phyloP scores from a whole-genome alignment of 2,113 vertebrate genomes.

The Bostrychus sinensis region DNA sequence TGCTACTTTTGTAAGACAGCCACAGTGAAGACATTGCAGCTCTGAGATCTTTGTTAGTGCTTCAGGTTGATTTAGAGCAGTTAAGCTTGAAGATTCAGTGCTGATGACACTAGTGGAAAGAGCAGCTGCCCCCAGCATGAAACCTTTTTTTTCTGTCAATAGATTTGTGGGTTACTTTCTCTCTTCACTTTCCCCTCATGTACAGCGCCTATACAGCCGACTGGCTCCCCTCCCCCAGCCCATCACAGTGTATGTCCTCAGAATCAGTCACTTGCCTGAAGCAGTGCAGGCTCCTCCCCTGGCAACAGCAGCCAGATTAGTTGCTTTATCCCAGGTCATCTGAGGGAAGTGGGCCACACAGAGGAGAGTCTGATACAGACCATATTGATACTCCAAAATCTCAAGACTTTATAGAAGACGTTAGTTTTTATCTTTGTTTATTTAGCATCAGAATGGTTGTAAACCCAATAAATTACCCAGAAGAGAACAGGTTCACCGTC shows the following conservation, averaged over 20 bases:
- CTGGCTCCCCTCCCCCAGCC: conserved; percentile 61
- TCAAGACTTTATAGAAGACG: conserved; percentile 3
- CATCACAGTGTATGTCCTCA: conserved; percentile 57
- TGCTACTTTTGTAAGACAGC: conserved; percentile 8
- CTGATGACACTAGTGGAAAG: conserved; percentile 53
- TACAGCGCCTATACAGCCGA: conserved; percentile 54
- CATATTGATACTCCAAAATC: conserved; percentile 19
- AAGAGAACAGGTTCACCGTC: conserved; percentile 6
- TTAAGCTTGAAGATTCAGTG: conserved; percentile 30
- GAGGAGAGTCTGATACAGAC: conserved; percentile 36
- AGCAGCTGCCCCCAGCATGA: conserved; percentile 2
- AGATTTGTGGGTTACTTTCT: conserved; percentile 11
- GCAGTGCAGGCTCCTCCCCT: conserved; percentile 69
- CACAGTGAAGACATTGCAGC: not conserved
- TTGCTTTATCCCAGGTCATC: conserved; percentile 74
- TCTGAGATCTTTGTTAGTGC: conserved; percentile 15
- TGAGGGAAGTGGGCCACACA: conserved; percentile 74
- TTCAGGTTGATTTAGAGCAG: conserved; percentile 1
- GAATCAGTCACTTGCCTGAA: conserved; percentile 55
- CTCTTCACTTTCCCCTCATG: conserved; percentile 17
- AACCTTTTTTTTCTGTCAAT: conserved; percentile 25
- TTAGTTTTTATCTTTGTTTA: not conserved
- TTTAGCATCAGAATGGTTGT: not conserved
- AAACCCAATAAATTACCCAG: not conserved
- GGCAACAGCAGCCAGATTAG: conserved; percentile 72